These are phyloP conservation scores for Tetramorium simillimum DNA, from an alignment of 1,140 invertebrate genomes.

Conservation along the genomic window DNA sequence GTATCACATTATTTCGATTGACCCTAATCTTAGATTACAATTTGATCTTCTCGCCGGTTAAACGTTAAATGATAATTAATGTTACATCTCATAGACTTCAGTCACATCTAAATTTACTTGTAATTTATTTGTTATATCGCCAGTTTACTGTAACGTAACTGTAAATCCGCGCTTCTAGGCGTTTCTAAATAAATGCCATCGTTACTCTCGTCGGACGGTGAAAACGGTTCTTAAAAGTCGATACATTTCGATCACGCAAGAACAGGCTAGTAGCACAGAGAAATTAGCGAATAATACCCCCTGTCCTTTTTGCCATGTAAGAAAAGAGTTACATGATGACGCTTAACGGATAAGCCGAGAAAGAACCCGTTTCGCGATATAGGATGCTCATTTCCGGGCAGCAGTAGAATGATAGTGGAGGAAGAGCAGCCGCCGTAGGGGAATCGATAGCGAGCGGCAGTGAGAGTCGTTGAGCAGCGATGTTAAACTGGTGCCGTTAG, in stretches of 20 bases:
- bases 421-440: background rate
- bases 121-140: background rate
- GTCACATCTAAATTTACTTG: background rate
- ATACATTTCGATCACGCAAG: constrained; percentile 38
- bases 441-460: background rate
- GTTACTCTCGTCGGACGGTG: constrained; percentile 30
- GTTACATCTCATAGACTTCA: background rate
- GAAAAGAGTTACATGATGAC: constrained; percentile 16
- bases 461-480: constrained; percentile 7
- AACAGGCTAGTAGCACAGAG: constrained; percentile 29
- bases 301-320: background rate
- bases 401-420: background rate
- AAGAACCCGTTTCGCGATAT: constrained; percentile 17
- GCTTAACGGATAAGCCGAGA: background rate
- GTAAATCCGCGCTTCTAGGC: constrained; percentile 18
- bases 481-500: background rate
- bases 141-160: background rate
- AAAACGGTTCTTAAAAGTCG: constrained; percentile 49
- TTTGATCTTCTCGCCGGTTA: background rate
- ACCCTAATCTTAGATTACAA: background rate
- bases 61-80: background rate
- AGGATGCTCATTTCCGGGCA: background rate
- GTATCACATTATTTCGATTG: background rate
- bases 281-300: constrained; percentile 40
- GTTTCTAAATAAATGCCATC: constrained; percentile 39